These are phyloP conservation scores for Trichomalopsis sarcophagae DNA, from an alignment of 1,140 invertebrate species.

Conservation along the genomic window DNA sequence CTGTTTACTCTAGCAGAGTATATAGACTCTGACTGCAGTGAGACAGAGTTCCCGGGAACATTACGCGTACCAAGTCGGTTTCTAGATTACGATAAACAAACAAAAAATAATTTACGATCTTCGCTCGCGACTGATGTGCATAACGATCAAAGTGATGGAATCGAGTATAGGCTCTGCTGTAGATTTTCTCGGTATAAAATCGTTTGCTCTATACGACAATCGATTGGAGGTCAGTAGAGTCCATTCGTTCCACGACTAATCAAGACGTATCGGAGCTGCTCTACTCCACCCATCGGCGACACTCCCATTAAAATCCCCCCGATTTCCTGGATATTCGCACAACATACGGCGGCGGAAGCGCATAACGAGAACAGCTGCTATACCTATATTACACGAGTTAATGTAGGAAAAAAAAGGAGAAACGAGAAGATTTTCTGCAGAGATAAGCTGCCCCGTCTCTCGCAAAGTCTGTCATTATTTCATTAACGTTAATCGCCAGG, in stretches of 20 bases:
- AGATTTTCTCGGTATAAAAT: too few species aligned
- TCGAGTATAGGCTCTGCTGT: not conserved
- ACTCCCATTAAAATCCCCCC: too few species aligned
- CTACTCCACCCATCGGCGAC: too few species aligned
- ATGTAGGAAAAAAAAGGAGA: too few species aligned
- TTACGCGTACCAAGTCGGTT: not conserved
- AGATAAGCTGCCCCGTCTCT: constrained; percentile 18
- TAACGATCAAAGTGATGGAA: not conserved
- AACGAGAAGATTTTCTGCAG: too few species aligned
- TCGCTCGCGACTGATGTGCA: not conserved
- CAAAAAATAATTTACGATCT: constrained; percentile 28
- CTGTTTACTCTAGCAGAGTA: constrained; percentile 13
- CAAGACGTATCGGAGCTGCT: too few species aligned
- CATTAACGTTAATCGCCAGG: constrained; percentile 55
- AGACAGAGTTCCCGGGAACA: not conserved
- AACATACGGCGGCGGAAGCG: not conserved
- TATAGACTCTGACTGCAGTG: not conserved
- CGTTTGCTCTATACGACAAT: too few species aligned
- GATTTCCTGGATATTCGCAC: too few species aligned
- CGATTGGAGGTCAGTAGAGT: too few species aligned
- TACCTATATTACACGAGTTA: not conserved
- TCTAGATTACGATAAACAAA: constrained; percentile 31
- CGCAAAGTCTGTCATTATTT: constrained; percentile 54
- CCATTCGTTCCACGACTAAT: too few species aligned
- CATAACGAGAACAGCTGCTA: too few species aligned